Conservation (phyloP, 2,797 vertebrate genomes). For the Thamnophis elegans region DNA sequence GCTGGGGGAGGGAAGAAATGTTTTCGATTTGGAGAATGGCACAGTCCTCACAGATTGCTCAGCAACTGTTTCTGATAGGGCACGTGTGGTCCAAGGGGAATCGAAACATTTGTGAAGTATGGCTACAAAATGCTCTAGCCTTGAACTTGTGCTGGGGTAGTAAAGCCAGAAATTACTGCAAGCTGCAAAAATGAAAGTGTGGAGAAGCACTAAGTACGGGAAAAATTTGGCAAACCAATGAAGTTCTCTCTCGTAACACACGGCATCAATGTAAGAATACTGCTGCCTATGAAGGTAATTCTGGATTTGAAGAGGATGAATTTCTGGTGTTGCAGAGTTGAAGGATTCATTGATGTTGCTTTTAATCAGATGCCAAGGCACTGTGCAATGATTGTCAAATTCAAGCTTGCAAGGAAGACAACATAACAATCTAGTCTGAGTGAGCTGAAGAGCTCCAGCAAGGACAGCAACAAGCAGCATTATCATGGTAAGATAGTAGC, state of each 20-base stretch:
- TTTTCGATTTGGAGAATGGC: constrained; percentile 70
- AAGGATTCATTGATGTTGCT: constrained; percentile 64
- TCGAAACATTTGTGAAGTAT: constrained; percentile 83
- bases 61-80: constrained; percentile 79
- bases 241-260: constrained; percentile 79
- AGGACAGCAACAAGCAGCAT: constrained; percentile 81
- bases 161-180: constrained; percentile 85
- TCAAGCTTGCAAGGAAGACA: constrained; percentile 82
- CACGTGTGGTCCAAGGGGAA: constrained; percentile 80
- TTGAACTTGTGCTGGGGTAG: constrained; percentile 79
- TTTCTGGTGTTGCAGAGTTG: constrained; percentile 22
- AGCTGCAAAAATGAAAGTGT: constrained; percentile 79
- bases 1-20: constrained; percentile 63
- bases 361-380: constrained; percentile 75
- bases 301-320: constrained; percentile 70
- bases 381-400: constrained; percentile 74
- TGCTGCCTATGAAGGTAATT: constrained; percentile 79
- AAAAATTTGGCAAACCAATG: constrained; percentile 84
- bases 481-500: constrained; percentile 82
- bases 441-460: constrained; percentile 78
- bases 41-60: constrained; percentile 73
- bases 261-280: constrained; percentile 80
- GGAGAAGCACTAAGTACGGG: constrained; percentile 80
- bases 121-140: constrained; percentile 80
- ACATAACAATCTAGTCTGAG: constrained; percentile 79